Conservation (phyloP, 2,888 invertebrate genomes). For the Orthonevra nobilis region DNA sequence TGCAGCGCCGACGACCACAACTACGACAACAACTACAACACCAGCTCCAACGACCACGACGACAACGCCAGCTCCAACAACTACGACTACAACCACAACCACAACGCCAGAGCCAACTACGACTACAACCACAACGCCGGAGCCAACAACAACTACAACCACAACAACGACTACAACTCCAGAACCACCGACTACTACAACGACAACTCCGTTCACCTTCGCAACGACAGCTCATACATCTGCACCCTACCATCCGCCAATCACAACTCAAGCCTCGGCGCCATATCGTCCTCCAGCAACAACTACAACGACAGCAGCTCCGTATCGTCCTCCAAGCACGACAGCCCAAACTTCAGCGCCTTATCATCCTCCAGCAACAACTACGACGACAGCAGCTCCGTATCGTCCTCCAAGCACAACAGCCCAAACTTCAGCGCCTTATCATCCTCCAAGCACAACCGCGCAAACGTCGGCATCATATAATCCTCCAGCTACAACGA, state of each 20-base stretch:
- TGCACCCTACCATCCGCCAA: conserved; percentile 9
- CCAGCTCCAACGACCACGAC: conserved; percentile 68
- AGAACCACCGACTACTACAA: conserved; percentile 64
- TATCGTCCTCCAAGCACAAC: background rate
- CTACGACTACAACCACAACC: conserved; percentile 39
- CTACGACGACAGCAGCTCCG: conserved; percentile 64
- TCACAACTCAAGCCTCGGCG: conserved; percentile 39
- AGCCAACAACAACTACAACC: conserved; percentile 68
- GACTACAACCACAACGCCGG: conserved; percentile 49
- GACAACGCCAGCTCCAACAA: conserved; percentile 37
- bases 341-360: conserved; percentile 3
- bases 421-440: conserved; percentile 1
- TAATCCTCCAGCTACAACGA: no score
- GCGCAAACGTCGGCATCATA: no score
- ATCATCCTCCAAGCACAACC: conserved; percentile 5
- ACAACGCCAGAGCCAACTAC: conserved; percentile 29
- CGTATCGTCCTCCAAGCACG: background rate
- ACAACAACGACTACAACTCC: conserved; percentile 62
- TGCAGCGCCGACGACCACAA: conserved; percentile 71
- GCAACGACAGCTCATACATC: conserved; percentile 1
- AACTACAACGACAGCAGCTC: conserved; percentile 65
- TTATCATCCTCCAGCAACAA: conserved; percentile 21
- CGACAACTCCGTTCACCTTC: conserved; percentile 35
- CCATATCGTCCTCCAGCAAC: conserved; percentile 45
- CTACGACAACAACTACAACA: conserved; percentile 65